Conservation (phyloP, 2,797 vertebrate genomes). For the Eremophila alpestris region DNA sequence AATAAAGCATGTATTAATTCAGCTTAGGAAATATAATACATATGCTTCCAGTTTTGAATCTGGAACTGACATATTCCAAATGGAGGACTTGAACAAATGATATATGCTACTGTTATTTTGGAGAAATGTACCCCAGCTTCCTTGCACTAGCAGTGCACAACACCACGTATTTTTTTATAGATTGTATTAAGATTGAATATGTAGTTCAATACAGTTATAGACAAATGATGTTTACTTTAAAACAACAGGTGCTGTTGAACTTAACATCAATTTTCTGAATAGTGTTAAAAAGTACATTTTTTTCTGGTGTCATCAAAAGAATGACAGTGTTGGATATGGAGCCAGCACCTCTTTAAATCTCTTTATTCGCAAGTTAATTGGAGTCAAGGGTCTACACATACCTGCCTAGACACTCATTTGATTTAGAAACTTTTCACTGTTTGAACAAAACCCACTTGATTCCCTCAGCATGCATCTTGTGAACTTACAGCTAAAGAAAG, state of each 20-base stretch:
- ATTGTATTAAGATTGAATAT: neutral
- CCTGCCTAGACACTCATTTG: neutral
- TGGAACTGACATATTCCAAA: neutral
- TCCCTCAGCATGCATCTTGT: neutral
- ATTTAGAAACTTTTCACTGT: neutral
- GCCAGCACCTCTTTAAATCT: neutral
- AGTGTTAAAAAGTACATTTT: neutral
- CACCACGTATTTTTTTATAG: neutral
- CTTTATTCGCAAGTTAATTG: neutral
- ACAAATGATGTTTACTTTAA: neutral
- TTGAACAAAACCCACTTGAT: neutral
- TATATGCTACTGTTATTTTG: neutral
- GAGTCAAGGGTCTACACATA: neutral
- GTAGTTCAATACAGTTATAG: neutral
- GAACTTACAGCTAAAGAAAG: neutral
- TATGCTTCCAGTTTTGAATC: neutral
- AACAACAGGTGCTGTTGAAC: neutral
- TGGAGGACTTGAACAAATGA: neutral
- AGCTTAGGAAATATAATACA: neutral
- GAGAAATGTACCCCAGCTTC: neutral
- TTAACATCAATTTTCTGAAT: neutral
- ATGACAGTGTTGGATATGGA: neutral
- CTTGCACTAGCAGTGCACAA: neutral
- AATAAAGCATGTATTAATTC: neutral
- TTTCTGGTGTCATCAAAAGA: neutral